These are phyloP conservation scores for Cacoxenus indagator DNA, from an alignment of 2,888 invertebrate genomes.

Conservation along the genomic window DNA sequence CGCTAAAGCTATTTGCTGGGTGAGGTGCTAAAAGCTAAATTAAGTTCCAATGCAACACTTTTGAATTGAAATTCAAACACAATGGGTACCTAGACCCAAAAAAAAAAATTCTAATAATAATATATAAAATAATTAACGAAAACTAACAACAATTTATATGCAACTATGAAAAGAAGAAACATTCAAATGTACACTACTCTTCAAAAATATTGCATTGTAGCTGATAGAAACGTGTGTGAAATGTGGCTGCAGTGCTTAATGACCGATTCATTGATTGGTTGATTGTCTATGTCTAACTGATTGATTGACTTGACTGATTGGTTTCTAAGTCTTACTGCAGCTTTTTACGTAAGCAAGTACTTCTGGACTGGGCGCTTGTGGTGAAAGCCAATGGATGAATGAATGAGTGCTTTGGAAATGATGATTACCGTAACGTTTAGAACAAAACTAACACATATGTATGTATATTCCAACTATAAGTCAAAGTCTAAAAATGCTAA, in stretches of 20 bases:
- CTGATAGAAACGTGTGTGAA: not conserved
- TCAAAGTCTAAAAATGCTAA: not conserved
- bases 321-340: too few relatives aligned
- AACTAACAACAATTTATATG: too few relatives aligned
- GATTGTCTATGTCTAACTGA: not conserved
- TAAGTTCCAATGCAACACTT: too few relatives aligned
- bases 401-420: not conserved
- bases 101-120: too few relatives aligned
- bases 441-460: not conserved
- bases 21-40: too few relatives aligned
- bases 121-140: too few relatives aligned
- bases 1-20: too few relatives aligned
- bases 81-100: too few relatives aligned
- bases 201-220: slow-evolving; percentile 20
- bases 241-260: not conserved
- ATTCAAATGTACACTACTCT: slow-evolving; percentile 32
- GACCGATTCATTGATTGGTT: not conserved
- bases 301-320: slow-evolving; percentile 32
- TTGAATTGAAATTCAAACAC: too few relatives aligned
- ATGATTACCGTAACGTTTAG: not conserved
- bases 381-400: not conserved
- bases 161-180: too few relatives aligned
- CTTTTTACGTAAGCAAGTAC: too few relatives aligned
- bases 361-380: not conserved
- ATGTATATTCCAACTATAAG: not conserved